phyloP scores from a whole-genome alignment of 2,888 invertebrate genomes.

The Brassicogethes aeneus region DNA sequence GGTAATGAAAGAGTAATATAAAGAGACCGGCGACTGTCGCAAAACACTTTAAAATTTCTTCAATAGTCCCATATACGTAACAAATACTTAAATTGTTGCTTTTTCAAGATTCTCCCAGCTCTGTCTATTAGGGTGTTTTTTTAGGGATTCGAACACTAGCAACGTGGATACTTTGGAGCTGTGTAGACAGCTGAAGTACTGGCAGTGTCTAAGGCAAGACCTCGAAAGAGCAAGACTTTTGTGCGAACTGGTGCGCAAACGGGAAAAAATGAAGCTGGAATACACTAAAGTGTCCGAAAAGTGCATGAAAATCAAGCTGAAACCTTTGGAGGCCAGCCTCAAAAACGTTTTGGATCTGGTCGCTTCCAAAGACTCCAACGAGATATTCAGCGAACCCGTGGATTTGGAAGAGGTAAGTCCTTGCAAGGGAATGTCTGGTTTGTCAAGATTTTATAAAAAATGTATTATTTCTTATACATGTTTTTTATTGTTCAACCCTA shows the following conservation, averaged over 20 bases:
- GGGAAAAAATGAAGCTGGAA: conserved; percentile 91
- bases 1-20: no score
- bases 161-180: conserved; percentile 59
- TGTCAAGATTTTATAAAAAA: no score
- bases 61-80: no score
- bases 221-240: conserved; percentile 84
- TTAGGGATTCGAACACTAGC: conserved; percentile 32
- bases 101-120: no score
- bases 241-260: conserved; percentile 89
- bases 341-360: conserved; percentile 69
- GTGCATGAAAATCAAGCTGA: conserved; percentile 69
- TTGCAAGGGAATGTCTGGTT: no score
- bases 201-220: conserved; percentile 90
- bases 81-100: no score
- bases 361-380: conserved; percentile 69
- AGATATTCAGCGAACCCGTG: conserved; percentile 90
- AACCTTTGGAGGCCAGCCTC: conserved; percentile 73
- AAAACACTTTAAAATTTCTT: no score
- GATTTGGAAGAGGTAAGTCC: conserved; percentile 62
- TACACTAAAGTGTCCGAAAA: conserved; percentile 72
- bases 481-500: no score
- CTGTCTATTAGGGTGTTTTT: no score
- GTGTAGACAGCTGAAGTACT: conserved; percentile 82
- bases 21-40: no score
- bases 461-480: no score